phyloP scores from a whole-genome alignment of 2,888 invertebrate species.

The Muschampia plurimacula region DNA sequence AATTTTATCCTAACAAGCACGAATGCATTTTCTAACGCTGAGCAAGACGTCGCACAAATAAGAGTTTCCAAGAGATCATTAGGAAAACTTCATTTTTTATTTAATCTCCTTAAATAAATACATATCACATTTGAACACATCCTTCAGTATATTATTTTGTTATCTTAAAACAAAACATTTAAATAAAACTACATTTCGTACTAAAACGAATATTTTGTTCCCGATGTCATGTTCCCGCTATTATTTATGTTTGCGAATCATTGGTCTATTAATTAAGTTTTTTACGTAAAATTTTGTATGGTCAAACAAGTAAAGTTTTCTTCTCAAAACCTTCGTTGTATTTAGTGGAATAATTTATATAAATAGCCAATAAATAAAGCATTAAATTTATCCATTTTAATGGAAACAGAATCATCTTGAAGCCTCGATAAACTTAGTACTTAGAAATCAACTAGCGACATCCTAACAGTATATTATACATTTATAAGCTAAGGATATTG shows the following conservation, averaged over 20 bases:
- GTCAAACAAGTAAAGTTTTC: background rate
- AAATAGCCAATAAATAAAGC: background rate
- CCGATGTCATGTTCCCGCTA: slow-evolving; percentile 61
- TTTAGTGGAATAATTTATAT: background rate
- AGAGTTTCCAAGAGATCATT: slow-evolving; percentile 85
- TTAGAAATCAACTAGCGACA: slow-evolving; percentile 46
- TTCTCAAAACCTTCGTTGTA: background rate
- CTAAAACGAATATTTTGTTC: slow-evolving; percentile 56
- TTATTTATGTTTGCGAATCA: slow-evolving; percentile 7
- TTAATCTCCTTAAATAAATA: slow-evolving; percentile 78
- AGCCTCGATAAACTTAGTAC: slow-evolving; percentile 51
- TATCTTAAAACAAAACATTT: slow-evolving; percentile 54
- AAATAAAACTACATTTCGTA: slow-evolving; percentile 48
- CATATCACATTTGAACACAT: slow-evolving; percentile 86
- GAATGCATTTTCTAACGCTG: slow-evolving; percentile 53
- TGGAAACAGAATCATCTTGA: slow-evolving; percentile 41
- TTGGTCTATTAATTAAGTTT: background rate
- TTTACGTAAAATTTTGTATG: background rate
- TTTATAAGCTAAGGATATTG: slow-evolving; percentile 42
- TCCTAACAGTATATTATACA: slow-evolving; percentile 48
- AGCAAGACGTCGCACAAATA: slow-evolving; percentile 65
- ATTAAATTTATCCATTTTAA: background rate
- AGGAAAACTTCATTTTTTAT: slow-evolving; percentile 80
- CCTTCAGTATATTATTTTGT: slow-evolving; percentile 68
- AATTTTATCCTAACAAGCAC: slow-evolving; percentile 31